These are phyloP conservation scores for Ostrea edulis DNA, from an alignment of 1,140 invertebrate genomes.

Conservation along the genomic window DNA sequence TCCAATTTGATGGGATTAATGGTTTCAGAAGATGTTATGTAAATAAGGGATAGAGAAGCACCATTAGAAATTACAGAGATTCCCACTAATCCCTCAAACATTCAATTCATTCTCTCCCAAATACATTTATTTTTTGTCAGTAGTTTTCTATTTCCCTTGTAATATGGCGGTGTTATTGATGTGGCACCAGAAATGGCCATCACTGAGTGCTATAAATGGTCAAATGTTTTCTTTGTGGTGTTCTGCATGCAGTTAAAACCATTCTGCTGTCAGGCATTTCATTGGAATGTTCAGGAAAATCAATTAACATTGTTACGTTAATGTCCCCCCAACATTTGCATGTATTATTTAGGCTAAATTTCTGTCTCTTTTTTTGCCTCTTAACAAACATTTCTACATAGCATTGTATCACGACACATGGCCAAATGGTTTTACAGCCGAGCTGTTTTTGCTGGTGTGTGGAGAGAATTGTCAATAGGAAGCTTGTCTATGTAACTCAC, in stretches of 20 bases:
- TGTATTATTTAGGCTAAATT: not conserved
- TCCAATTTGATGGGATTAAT: slow-evolving; percentile 29
- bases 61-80: not conserved
- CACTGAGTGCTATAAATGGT: slow-evolving; percentile 1
- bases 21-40: not conserved
- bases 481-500: slow-evolving; percentile 5
- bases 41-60: slow-evolving; percentile 13
- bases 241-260: not conserved
- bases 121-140: slow-evolving; percentile 24
- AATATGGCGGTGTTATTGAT: not conserved
- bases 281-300: slow-evolving; percentile 45
- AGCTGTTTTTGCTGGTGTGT: slow-evolving; percentile 1
- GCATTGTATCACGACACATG: not conserved
- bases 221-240: slow-evolving; percentile 11
- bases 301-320: slow-evolving; percentile 45
- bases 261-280: slow-evolving; percentile 16
- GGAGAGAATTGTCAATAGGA: slow-evolving; percentile 14
- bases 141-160: not conserved
- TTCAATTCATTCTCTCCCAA: slow-evolving; percentile 26
- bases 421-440: not conserved
- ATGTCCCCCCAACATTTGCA: slow-evolving; percentile 1
- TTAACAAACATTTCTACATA: not conserved
- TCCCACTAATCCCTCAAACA: not conserved
- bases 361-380: not conserved
- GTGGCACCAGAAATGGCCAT: slow-evolving; percentile 14